A percentile compares a stretch with the other conserved stretches of the same genome.
phyloP scores from a whole-genome alignment of 2,888 invertebrate genomes.

The Diarsia brunnea region DNA sequence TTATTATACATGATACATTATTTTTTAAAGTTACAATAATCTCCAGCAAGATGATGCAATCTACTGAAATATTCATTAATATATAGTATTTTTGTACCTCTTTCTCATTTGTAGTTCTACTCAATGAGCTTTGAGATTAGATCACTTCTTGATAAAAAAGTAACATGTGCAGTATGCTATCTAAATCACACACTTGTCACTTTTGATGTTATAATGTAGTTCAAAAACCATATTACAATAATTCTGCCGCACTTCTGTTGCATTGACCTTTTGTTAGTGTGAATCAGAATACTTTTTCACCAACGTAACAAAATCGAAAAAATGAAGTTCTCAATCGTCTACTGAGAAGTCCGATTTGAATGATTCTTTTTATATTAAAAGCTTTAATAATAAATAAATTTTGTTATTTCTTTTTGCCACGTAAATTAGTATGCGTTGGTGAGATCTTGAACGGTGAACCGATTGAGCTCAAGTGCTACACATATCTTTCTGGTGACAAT shows the following conservation, averaged over 20 bases:
- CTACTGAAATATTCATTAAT: slow-evolving; percentile 4
- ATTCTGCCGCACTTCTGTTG: neutral
- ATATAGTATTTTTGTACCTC: neutral
- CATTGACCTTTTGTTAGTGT: too few species aligned
- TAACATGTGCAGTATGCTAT: neutral
- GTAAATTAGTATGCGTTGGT: too few species aligned
- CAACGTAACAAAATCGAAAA: too few species aligned
- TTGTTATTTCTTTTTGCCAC: too few species aligned
- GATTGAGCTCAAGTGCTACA: too few species aligned
- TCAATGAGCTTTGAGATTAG: neutral
- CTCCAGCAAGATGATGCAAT: slow-evolving; percentile 10
- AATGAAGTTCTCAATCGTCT: too few species aligned
- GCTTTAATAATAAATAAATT: too few species aligned
- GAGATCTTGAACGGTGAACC: too few species aligned
- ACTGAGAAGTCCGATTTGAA: too few species aligned
- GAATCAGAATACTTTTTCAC: too few species aligned
- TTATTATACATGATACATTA: neutral
- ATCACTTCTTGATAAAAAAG: neutral
- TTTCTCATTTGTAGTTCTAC: neutral
- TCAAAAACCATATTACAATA: neutral
- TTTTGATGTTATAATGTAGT: neutral
- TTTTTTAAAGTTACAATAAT: neutral
- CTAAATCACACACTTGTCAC: neutral
- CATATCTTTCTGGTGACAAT: too few species aligned
- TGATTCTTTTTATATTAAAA: too few species aligned